Evolutionary conservation across 2,888 invertebrate genomes (phyloP).

Genomic region (Nemotelus pantherinus): DNA sequence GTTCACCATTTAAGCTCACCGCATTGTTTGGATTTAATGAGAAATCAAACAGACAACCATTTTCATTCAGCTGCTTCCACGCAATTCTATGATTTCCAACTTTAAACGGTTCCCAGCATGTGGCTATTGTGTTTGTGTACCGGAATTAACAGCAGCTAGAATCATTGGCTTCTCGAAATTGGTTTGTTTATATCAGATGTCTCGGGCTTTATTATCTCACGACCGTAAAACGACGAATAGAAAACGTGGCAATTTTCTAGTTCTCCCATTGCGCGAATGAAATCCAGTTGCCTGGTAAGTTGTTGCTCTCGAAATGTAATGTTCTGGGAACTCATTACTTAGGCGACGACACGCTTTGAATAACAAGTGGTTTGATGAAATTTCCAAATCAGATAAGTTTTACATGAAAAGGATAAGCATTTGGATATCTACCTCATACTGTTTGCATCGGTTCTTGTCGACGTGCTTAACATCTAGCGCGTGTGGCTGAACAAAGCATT

Average conservation of each 20-base stretch:
- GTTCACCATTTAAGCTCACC: too few relatives aligned
- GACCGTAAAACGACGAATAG: background rate
- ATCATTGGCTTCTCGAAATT: conserved; percentile 10
- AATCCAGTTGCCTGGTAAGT: conserved; percentile 3
- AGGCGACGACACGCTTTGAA: conserved; percentile 24
- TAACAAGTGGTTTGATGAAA: conserved; percentile 36
- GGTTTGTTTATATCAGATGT: background rate
- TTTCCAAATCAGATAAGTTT: conserved; percentile 38
- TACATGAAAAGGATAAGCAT: conserved; percentile 29
- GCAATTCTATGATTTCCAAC: too few relatives aligned
- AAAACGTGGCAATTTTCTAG: conserved; percentile 17
- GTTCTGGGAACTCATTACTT: conserved; percentile 36
- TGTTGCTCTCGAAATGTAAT: conserved; percentile 4
- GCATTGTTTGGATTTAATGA: too few relatives aligned
- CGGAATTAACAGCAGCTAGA: background rate
- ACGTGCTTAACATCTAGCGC: background rate
- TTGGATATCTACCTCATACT: background rate
- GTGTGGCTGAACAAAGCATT: too few relatives aligned
- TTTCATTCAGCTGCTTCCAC: too few relatives aligned
- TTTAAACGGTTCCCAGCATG: too few relatives aligned
- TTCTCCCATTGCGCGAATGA: conserved; percentile 13
- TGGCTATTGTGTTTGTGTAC: too few relatives aligned
- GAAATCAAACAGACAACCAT: too few relatives aligned
- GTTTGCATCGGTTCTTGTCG: background rate
- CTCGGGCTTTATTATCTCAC: background rate